Percentiles rank a stretch among this genome's conserved stretches.
Conservation (phyloP, 2,888 invertebrate species). For the Pyralis farinalis region DNA sequence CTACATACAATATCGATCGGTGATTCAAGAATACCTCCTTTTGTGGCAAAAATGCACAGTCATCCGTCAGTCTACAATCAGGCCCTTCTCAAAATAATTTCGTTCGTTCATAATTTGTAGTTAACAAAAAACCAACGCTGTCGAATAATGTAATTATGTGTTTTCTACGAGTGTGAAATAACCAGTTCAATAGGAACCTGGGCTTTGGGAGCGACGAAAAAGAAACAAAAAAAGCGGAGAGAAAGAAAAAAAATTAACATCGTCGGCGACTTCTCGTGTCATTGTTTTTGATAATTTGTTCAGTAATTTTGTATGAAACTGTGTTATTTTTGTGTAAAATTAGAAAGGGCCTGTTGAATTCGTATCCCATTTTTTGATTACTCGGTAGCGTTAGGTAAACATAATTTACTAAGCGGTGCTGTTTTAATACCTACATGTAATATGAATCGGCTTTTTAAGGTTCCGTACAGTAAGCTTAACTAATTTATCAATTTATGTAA, state of each 20-base stretch:
- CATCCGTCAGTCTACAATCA: conserved; percentile 65
- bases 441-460: too few relatives aligned
- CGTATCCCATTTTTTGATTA: too few relatives aligned
- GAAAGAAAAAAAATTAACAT: background rate
- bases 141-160: conserved; percentile 76
- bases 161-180: conserved; percentile 69
- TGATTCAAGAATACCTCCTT: conserved; percentile 27
- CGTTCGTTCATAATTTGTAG: conserved; percentile 68
- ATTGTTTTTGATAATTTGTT: background rate
- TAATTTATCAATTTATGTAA: too few relatives aligned
- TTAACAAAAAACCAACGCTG: conserved; percentile 61
- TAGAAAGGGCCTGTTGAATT: too few relatives aligned
- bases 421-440: too few relatives aligned
- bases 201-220: background rate
- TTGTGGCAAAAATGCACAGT: conserved; percentile 45
- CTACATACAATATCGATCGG: background rate
- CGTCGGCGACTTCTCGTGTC: background rate
- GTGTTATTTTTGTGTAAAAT: background rate
- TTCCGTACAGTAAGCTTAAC: too few relatives aligned
- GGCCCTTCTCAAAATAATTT: conserved; percentile 70
- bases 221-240: background rate
- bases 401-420: too few relatives aligned
- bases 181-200: conserved; percentile 62
- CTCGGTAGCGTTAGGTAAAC: too few relatives aligned
- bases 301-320: background rate